Evolutionary conservation across 2,888 invertebrate species (phyloP).

Genomic region (Ophion ellenae): DNA sequence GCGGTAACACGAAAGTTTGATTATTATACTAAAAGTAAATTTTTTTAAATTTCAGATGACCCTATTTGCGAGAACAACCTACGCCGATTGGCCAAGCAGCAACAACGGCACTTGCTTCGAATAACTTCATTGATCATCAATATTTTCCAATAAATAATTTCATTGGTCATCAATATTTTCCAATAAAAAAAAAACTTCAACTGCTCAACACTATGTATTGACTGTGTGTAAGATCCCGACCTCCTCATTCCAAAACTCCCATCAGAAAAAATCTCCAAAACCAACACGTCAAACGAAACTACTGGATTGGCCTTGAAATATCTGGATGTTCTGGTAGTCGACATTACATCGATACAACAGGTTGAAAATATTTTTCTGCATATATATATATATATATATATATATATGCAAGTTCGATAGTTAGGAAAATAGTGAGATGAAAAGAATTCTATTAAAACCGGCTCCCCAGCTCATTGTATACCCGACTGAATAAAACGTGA

Average conservation of each 20-base stretch:
- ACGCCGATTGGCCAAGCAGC: no score
- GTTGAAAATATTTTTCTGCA: background rate
- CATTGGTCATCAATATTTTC: no score
- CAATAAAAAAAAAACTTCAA: background rate
- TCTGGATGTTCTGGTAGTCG: background rate
- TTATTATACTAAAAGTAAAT: no score
- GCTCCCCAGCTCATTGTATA: slow-evolving; percentile 60
- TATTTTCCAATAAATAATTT: no score
- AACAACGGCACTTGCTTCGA: no score
- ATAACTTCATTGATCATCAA: no score
- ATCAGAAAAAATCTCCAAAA: background rate
- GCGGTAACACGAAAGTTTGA: no score
- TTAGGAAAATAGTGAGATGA: slow-evolving; percentile 61
- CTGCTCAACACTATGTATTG: background rate
- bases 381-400: background rate
- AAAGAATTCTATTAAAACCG: slow-evolving; percentile 64
- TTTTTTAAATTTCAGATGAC: no score
- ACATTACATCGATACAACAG: background rate
- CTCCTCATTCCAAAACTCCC: background rate
- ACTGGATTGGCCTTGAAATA: background rate
- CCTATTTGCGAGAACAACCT: no score
- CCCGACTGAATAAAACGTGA: slow-evolving; percentile 64
- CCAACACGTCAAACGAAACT: background rate
- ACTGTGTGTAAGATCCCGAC: background rate
- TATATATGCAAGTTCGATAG: slow-evolving; percentile 24